These are phyloP conservation scores for Myzus persicae DNA, from an alignment of 1,140 invertebrate genomes.

Conservation along the genomic window DNA sequence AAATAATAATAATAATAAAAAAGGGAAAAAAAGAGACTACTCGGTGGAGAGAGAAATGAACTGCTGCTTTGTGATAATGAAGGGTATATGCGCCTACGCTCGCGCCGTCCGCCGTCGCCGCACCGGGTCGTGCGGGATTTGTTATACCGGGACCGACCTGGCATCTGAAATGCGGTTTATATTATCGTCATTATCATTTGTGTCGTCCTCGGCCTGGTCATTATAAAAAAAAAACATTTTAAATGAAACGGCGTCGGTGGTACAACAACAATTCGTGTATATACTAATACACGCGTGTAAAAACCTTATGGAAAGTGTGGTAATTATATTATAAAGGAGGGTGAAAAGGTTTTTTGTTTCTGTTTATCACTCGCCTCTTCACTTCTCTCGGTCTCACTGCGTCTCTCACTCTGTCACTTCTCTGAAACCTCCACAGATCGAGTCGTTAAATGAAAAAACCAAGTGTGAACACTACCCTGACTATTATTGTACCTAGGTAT, in stretches of 20 bases:
- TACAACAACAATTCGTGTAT: neutral
- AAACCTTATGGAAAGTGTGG: conserved; percentile 10
- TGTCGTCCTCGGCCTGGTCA: conserved; percentile 19
- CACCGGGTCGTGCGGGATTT: neutral
- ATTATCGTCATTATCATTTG: conserved; percentile 43
- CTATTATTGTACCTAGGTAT: neutral
- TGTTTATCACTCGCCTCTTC: neutral
- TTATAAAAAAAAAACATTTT: conserved; percentile 23
- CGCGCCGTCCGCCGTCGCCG: too few relatives aligned
- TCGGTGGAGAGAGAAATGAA: neutral
- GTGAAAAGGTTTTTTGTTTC: conserved; percentile 38
- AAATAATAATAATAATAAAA: neutral
- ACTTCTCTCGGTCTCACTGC: neutral
- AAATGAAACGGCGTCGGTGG: neutral
- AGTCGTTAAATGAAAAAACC: neutral
- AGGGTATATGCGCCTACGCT: conserved; percentile 10
- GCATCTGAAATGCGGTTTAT: conserved; percentile 48
- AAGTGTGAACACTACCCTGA: neutral
- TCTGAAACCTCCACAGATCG: neutral
- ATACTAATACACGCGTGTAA: neutral
- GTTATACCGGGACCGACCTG: conserved; percentile 14
- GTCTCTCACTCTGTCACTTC: neutral
- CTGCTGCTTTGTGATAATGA: conserved; percentile 35
- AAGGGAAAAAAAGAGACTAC: neutral
- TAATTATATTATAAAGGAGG: neutral